Base-by-base conservation (phyloP, 1,140 invertebrate genomes). In the Papilio aristodemus region DNA sequence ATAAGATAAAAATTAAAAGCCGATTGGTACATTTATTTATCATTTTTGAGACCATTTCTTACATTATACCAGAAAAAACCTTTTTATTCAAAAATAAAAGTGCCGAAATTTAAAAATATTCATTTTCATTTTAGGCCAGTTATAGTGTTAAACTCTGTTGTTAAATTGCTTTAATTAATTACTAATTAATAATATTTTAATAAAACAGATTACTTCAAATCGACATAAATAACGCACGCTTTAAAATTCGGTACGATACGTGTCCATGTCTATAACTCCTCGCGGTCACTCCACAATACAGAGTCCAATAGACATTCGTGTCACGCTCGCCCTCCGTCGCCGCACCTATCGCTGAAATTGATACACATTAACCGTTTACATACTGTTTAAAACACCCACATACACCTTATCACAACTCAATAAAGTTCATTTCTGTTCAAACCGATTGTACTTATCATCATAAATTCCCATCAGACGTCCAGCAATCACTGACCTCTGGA, bases 341-440 rank as follows among this genome's bases (percentile, higher is more conserved):
- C 81, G 75, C 69, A 73, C 70, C 86, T 80, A 87, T 87, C 86
- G 78, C 83, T 83, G 82, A 90, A 89, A 90, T 90, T 90, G 88
- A 90, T 89, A 90, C 82, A 87, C 83, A 84, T 86, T 82, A 83
- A 76, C 57, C 70, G 76, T 78, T 73, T 77, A 74, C 73, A 74
- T 77, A 54, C 41, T 69, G 50, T 63, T 67, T 59, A 50, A 57
- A 66, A 27, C 68, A 60, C 32, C 19, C 9, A 67, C 19, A 67
- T 63, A 36, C 70, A 32, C 62, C 67, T 78, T 84, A 79, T 60
- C 17, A 17, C 74, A 46, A 71, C 0, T 60, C 2, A 4, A 68
- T 84, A 87, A 73, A 73, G 73, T 68, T 63, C 27, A 78, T 4
- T 71, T 73, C 76, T 19, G 32, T 37, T 59, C 69, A 41, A 70